These are phyloP conservation scores for Macrotis lagotis DNA, from an alignment of 2,113 vertebrate genomes.

Conservation along the genomic window DNA sequence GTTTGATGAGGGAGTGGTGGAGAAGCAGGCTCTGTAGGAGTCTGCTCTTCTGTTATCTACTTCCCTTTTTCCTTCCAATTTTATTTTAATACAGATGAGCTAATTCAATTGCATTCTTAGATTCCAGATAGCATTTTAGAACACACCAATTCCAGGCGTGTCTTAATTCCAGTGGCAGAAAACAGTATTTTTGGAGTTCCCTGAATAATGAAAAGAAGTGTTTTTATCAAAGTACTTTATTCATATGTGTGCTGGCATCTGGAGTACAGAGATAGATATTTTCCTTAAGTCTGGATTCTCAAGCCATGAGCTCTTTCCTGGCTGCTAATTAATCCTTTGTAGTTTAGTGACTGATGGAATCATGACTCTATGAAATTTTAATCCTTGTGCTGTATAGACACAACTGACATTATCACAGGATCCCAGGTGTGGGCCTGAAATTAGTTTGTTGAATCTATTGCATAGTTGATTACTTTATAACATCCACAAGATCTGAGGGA, in stretches of 20 bases:
- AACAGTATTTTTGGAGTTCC: slow-evolving; percentile 66
- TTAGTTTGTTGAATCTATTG: slow-evolving; percentile 87
- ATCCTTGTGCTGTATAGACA: slow-evolving; percentile 75
- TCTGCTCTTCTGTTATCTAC: background rate
- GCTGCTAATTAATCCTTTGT: slow-evolving; percentile 95
- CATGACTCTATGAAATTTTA: slow-evolving; percentile 84
- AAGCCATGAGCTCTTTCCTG: slow-evolving; percentile 76
- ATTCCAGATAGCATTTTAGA: slow-evolving; percentile 36
- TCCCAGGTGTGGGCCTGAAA: slow-evolving; percentile 89
- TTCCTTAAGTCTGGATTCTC: slow-evolving; percentile 79
- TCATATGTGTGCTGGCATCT: slow-evolving; percentile 77
- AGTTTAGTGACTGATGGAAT: slow-evolving; percentile 87
- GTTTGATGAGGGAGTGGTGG: background rate
- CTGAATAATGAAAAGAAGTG: slow-evolving; percentile 56
- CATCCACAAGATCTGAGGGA: slow-evolving; percentile 61
- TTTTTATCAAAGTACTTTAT: slow-evolving; percentile 78
- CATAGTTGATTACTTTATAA: slow-evolving; percentile 88
- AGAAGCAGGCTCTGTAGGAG: background rate
- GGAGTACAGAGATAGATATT: slow-evolving; percentile 83
- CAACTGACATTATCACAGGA: slow-evolving; percentile 84
- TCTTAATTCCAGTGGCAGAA: slow-evolving; percentile 53
- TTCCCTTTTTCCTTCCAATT: background rate
- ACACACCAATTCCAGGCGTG: slow-evolving; percentile 12
- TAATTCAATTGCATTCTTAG: slow-evolving; percentile 32
- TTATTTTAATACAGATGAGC: background rate